Base-by-base conservation (phyloP, 2,888 invertebrate species). In the Pristionchus mayeri region DNA sequence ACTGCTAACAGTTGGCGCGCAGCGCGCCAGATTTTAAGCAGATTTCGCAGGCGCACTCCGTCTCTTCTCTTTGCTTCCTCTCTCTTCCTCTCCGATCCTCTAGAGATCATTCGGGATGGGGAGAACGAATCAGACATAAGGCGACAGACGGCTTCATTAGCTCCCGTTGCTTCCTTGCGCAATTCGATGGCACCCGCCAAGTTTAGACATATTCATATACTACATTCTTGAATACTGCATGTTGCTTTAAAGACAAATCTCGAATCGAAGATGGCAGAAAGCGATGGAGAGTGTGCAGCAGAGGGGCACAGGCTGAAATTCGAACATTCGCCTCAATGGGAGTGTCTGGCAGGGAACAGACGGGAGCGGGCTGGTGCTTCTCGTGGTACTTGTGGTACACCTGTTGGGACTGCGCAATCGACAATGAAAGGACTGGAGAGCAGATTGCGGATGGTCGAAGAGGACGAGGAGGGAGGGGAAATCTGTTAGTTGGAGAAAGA, bases 141-240 rank as follows among this genome's bases (percentile, higher is more conserved):
- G 71, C 71, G 71, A 71, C 71, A 71, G 71, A 40, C 71, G 71
- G 71, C 71, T 71, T 71, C 71, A 71, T 71, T 71, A 71, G 71
- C 40, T 16, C 34, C 34, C 30, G 54, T 60, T 52, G 52, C 57
- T 24, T n/a, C 71, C 71, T 71, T 71, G 71, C 71, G 71, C 44
- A 71, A 71, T 71, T 71, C 24, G 1, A n/a, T 27, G 60, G 60
- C 27, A 18, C 3, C 18, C 34, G 63, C 34, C 63, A 63, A 13
- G 18, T 44, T 44, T 44, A 6, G 44, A 44, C n/a, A n/a, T n/a
- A n/a, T n/a, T n/a, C n/a, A n/a, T n/a, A n/a, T n/a, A n/a, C n/a
- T n/a, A n/a, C n/a, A n/a, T n/a, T n/a, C n/a, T n/a, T n/a, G n/a
- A n/a, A n/a, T n/a, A n/a, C n/a, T n/a, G n/a, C n/a, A n/a, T n/a